Percentiles rank a stretch among this genome's conserved stretches.
Conservation (phyloP, 2,888 invertebrate species). For the Oxystoma pomonae region DNA sequence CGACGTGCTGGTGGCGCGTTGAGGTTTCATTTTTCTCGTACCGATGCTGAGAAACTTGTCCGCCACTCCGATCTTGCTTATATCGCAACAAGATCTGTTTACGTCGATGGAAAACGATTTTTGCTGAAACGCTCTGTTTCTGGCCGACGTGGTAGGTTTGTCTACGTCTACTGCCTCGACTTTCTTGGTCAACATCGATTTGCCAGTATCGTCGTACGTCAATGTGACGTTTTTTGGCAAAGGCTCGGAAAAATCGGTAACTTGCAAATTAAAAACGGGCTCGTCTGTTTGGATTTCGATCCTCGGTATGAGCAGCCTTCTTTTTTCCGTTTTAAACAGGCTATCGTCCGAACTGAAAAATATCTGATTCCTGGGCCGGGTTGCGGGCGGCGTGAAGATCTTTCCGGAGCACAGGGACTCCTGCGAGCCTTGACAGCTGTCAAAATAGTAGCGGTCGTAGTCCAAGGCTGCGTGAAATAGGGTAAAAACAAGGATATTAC, state of each 20-base stretch:
- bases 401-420: conserved; percentile 35
- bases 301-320: conserved; percentile 43
- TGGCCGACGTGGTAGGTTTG: conserved; percentile 30
- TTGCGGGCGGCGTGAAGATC: conserved; percentile 43
- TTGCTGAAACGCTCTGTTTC: conserved; percentile 35
- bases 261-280: conserved; percentile 44
- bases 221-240: conserved; percentile 47
- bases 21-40: conserved; percentile 35
- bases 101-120: conserved; percentile 45
- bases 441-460: conserved; percentile 29
- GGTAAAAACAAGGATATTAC: conserved; percentile 16
- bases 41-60: conserved; percentile 41
- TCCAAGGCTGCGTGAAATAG: conserved; percentile 46
- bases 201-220: conserved; percentile 41
- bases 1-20: conserved; percentile 38
- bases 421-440: conserved; percentile 43
- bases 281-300: conserved; percentile 43
- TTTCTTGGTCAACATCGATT: conserved; percentile 36
- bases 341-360: conserved; percentile 48
- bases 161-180: conserved; percentile 28
- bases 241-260: conserved; percentile 47
- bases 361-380: conserved; percentile 42
- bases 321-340: conserved; percentile 42
- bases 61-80: conserved; percentile 34
- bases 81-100: conserved; percentile 35